Evolutionary conservation across 2,888 invertebrate species (phyloP), one percentile per base, ranked within the genome.

Genomic region (Empis stercorea): DNA sequence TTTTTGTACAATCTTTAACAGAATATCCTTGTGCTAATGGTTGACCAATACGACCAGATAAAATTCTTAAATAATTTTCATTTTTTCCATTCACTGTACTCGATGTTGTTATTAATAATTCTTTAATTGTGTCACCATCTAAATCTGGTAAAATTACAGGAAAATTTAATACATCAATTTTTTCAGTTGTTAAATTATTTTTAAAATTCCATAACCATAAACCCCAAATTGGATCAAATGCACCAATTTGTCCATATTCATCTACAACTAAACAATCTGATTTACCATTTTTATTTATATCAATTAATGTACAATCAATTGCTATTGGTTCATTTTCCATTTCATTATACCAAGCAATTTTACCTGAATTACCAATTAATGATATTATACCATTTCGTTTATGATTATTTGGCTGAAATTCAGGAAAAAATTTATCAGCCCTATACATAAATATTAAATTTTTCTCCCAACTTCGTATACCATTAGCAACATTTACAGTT

Each of bases 181-280:
- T 74, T 16, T 58, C 59, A 1, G 56, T 52, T 0, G 65, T 59
- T 6, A 48, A 47, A 16, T 57, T 56, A 48, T 67, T 67, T 27
- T 59, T 59, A 48, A 61, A 67, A 63, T 73, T 58, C 76, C 76
- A 60, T 68, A 64, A 47, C 76, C 76, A 56, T 68, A 76, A 48
- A 9, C 81, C 81, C 14, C 78, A 74, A 7, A 75, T 66, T 6
- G 79, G 75, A 58, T 80, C 75, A 11, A 81, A 73, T 39, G 75
- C 76, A 42, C 75, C 74, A 51, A 78, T 54, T 48, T 79, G 70
- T 0, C 85, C 85, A 53, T 77, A 78, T 30, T 80, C 76, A 17
- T 86, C 85, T 15, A 82, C 73, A 6, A 87, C 76, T 46, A 88
- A 71, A 55, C 88, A 88, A 59, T 87, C 86, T 11, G 79, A 75